A percentile compares a stretch with the other conserved stretches of the same genome.
Evolutionary conservation across 2,113 vertebrate genomes (phyloP).

Genomic region (Morone chrysops): DNA sequence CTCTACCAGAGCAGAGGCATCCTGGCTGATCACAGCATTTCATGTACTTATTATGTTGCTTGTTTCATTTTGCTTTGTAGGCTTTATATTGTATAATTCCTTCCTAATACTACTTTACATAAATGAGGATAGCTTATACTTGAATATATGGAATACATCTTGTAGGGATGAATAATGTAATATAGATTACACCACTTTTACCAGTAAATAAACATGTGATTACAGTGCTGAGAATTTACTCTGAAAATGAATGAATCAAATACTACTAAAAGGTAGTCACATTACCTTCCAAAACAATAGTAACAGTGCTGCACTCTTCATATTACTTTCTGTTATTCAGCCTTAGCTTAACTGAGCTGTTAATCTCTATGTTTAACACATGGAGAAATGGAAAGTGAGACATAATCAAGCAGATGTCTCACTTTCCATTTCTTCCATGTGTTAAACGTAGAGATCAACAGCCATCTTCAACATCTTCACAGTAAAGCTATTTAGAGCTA

Average conservation of each 20-base stretch:
- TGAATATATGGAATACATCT: background rate
- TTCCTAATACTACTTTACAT: background rate
- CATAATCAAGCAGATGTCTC: too few species aligned
- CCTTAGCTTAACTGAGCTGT: too few species aligned
- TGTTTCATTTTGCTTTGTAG: background rate
- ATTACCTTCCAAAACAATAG: too few species aligned
- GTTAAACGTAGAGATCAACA: background rate
- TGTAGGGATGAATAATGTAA: background rate
- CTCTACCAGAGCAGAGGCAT: background rate
- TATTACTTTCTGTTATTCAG: too few species aligned
- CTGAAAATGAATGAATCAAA: too few species aligned
- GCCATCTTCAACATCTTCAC: background rate
- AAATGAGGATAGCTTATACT: background rate
- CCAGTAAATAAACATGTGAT: too few species aligned
- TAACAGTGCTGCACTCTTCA: too few species aligned
- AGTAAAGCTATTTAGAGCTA: background rate
- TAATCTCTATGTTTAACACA: too few species aligned
- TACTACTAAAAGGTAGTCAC: too few species aligned
- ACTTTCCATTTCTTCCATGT: too few species aligned
- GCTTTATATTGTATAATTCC: background rate
- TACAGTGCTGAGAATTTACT: too few species aligned
- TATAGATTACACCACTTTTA: background rate
- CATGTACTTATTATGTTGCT: background rate
- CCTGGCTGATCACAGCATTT: background rate
- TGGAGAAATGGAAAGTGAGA: too few species aligned